Conservation (phyloP, 2,797 vertebrate genomes). For the Anas flavirostris region DNA sequence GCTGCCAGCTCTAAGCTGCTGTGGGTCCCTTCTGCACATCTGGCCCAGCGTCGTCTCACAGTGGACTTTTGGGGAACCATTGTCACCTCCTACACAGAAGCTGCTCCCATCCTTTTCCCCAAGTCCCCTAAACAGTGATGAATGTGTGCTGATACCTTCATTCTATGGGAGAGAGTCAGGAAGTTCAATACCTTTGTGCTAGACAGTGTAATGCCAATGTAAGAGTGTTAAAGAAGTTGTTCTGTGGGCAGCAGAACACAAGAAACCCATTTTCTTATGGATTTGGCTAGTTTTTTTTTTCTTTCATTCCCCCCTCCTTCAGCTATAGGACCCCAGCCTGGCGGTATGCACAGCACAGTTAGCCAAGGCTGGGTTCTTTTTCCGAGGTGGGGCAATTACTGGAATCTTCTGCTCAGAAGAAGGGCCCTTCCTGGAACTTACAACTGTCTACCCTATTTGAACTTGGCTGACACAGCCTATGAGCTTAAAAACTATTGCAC, state of each 20-base stretch:
- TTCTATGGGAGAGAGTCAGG: not conserved
- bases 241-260: not conserved
- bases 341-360: not conserved
- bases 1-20: fast-evolving
- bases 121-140: not conserved
- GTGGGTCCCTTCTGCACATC: not conserved
- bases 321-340: not conserved
- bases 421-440: slow-evolving; percentile 34
- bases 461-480: not conserved
- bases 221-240: not conserved
- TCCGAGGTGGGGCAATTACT: not conserved
- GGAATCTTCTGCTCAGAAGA: not conserved
- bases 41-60: not conserved
- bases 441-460: not conserved
- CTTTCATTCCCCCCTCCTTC: not conserved
- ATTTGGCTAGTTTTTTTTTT: not conserved
- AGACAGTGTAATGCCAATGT: not conserved
- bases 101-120: not conserved
- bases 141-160: not conserved
- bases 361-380: not conserved
- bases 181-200: not conserved
- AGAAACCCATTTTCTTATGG: not conserved
- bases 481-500: not conserved
- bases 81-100: not conserved
- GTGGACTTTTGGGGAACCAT: not conserved